phyloP scores from a whole-genome alignment of 2,113 vertebrate genomes.

The Desmodus rotundus region DNA sequence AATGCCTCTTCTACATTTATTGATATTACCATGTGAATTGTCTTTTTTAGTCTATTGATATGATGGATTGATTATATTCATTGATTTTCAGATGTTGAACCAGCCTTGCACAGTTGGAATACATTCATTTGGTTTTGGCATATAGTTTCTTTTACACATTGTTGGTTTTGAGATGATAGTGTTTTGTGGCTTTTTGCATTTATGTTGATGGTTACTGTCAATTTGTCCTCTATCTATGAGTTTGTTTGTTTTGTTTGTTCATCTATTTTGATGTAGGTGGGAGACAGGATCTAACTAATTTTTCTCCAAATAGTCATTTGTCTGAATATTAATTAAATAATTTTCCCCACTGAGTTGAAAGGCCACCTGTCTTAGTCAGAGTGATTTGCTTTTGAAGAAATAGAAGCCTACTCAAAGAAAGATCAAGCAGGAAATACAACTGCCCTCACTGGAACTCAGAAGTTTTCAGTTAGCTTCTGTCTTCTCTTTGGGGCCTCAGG shows the following conservation, averaged over 20 bases:
- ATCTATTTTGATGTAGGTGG: neutral
- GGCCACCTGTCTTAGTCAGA: neutral
- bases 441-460: neutral
- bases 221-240: neutral
- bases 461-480: neutral
- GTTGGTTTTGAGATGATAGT: too few species aligned
- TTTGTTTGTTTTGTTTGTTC: neutral
- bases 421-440: neutral
- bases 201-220: neutral
- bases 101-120: neutral
- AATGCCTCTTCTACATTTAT: neutral
- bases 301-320: neutral
- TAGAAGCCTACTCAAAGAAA: neutral
- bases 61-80: neutral
- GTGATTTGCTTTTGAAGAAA: neutral
- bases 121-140: too few species aligned
- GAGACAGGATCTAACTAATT: neutral
- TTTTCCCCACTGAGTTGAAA: neutral
- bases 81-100: neutral
- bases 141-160: neutral
- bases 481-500: neutral
- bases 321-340: neutral
- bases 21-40: neutral
- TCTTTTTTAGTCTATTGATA: neutral
- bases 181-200: too few species aligned